Evolutionary conservation across 2,888 invertebrate species (phyloP), one percentile per base, ranked within the genome.

Genomic region (Xanthia togata): DNA sequence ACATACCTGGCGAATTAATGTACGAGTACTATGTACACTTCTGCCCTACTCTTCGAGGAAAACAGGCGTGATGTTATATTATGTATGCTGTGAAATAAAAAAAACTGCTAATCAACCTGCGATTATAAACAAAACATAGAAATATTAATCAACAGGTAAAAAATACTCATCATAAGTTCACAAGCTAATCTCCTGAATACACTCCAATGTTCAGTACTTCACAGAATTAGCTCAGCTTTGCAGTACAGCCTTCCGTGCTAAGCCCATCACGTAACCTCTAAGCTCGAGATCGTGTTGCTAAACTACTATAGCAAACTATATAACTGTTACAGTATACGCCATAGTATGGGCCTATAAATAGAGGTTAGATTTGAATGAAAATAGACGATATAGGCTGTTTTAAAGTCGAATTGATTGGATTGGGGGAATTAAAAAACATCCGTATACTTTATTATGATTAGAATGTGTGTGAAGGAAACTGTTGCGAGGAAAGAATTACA

Each of bases 181-280:
- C 8, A 50, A 8, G 6, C 3, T 77, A 79, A 84, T 82, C 85
- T 79, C 70, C n/a, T 65, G 26, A 70, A 72, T 74, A 79, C 84
- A 72, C 73, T 57, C 72, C 41, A 31, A 59, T 78, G 71, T 71
- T 71, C 35, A 53, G 69, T 78, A 73, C 75, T 79, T 79, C 60
- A 53, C 73, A 69, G 85, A 72, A 78, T 85, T 85, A 82, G 78
- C 26, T 35, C 44, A 78, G 85, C 70, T 74, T 85, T 78, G 64
- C 75, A 70, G 44, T 65, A 73, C 35, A 73, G 82, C 69, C 75
- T 76, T 69, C 73, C 70, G 73, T 50, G 71, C 53, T 85, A 78
- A 85, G 74, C 82, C 67, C 50, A 76, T 82, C 82, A 79, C 85
- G 82, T 85, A 74, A 82, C 71, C 82, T 72, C 75, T 85, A 82